Evolutionary conservation across 2,797 vertebrate genomes (phyloP).

Genomic region (Gallirallus australis): DNA sequence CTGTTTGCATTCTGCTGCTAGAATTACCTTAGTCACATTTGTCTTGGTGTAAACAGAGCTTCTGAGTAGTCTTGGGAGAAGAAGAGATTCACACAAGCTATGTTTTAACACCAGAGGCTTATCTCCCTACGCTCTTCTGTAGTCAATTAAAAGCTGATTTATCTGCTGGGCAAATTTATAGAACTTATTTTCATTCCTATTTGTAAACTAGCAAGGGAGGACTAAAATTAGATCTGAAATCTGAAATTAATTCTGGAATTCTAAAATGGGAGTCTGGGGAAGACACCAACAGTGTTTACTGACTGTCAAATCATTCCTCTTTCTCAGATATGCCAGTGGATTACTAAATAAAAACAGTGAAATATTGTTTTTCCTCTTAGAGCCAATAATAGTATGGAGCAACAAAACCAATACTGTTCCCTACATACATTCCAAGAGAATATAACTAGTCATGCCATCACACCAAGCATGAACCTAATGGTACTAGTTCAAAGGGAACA

Average conservation of each 20-base stretch:
- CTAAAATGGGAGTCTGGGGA: background rate
- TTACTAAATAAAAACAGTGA: background rate
- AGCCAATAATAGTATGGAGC: background rate
- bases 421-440: background rate
- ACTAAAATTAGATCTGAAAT: slow-evolving; percentile 4
- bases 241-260: background rate
- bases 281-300: background rate
- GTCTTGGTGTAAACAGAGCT: background rate
- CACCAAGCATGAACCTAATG: background rate
- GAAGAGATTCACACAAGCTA: background rate
- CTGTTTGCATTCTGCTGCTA: background rate
- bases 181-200: background rate
- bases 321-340: background rate
- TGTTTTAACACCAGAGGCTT: background rate
- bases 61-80: background rate
- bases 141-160: slow-evolving; percentile 5
- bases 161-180: background rate
- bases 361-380: background rate
- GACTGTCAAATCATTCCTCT: background rate
- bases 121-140: background rate
- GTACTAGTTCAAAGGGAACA: background rate
- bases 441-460: background rate
- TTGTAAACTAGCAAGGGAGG: background rate
- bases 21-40: background rate
- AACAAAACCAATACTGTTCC: background rate